Base-by-base conservation (phyloP, 2,888 invertebrate species). In the Laspeyria flexula region DNA sequence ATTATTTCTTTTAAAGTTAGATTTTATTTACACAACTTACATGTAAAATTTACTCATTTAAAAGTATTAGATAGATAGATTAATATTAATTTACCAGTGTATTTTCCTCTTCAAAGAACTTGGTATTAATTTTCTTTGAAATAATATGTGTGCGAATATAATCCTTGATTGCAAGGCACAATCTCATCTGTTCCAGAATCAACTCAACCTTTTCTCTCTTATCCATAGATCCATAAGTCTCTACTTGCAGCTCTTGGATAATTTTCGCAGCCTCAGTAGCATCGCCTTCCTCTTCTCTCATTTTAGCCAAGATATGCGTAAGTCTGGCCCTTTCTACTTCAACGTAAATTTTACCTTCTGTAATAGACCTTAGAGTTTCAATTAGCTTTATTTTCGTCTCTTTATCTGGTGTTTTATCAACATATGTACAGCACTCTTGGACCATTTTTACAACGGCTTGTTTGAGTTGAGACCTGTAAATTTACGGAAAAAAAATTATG, bases 291-390 rank as follows among this genome's bases (percentile, higher is more conserved):
- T 95, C 95, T 76, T 98, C 96, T 60, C 97, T 96, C 46, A 97
- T 95, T 79, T 96, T 95, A 0, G 97, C 97, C 55, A 98, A 86
- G 66, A 96, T 97, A 75, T 98, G 97, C 0, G 99, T 99, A 4
- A 99, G 92, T 45, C 99, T 94, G 3, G 99, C 99, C 73, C 99
- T 94, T 87, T 99, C 99, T 6, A 99, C 99, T 94, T 99, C 99
- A n/a, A 99, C 99, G 84, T 99, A 99, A 64, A 99, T 99, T 95
- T 99, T 99, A 63, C 99, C 99, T 81, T 99, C 99, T 0, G 99
- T 99, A 1, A 99, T 99, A 3, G 96, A 95, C 60, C 98, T 94
- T 40, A 99, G 89, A 0, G 99, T 99, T 83, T 99, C 99, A 78
- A 99, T 99, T 0, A 99, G 93, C 81, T 98, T 98, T 37, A 99